phyloP scores from a whole-genome alignment of 2,113 vertebrate genomes.

The Columba janthina region DNA sequence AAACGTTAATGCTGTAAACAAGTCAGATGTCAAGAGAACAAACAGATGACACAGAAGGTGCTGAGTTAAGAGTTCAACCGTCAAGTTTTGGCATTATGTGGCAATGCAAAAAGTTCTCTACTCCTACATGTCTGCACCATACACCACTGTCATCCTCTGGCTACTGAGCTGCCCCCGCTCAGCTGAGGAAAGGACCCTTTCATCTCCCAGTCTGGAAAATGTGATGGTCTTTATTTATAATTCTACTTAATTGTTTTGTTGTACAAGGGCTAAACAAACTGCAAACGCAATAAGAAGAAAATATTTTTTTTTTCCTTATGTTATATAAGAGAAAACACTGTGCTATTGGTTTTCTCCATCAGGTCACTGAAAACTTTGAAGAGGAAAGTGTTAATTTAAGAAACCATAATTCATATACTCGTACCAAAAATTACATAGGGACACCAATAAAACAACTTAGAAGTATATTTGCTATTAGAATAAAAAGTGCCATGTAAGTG shows the following conservation, averaged over 20 bases:
- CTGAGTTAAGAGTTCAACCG: neutral
- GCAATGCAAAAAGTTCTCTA: neutral
- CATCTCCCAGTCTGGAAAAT: neutral
- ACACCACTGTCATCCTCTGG: neutral
- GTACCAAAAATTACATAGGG: neutral
- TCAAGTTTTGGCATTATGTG: conserved; percentile 28
- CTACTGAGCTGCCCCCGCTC: neutral
- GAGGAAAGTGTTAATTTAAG: neutral
- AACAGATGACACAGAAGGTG: conserved; percentile 5
- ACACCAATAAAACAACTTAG: neutral
- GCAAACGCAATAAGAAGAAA: neutral
- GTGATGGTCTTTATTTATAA: neutral
- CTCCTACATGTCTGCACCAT: conserved; percentile 36
- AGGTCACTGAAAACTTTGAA: neutral
- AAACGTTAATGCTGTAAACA: neutral
- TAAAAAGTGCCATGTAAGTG: neutral
- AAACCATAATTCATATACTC: neutral
- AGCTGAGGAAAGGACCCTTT: neutral
- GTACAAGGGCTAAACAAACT: neutral
- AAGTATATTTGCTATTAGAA: neutral
- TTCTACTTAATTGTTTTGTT: neutral
- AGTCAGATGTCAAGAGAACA: conserved; percentile 33
- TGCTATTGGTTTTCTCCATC: neutral
- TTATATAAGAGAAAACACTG: neutral
- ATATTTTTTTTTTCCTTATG: neutral